Evolutionary conservation across 1,140 invertebrate genomes (phyloP), one percentile per base, ranked within the genome.

Genomic region (Maconellicoccus hirsutus): DNA sequence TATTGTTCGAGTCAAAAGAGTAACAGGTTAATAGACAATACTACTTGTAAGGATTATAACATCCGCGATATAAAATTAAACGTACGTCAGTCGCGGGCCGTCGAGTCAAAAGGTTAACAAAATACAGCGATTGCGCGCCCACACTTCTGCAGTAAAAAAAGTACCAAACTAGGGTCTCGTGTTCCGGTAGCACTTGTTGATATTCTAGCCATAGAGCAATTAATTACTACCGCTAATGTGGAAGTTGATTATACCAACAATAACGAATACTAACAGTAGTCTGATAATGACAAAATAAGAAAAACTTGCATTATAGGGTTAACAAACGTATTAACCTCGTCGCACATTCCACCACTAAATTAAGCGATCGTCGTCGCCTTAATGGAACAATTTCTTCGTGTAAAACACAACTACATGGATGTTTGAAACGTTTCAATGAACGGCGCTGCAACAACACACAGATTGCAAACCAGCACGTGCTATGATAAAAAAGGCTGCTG

Each of bases 321-420:
- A 52, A 52, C 42, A 52, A 16, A 52, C 42, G 42, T 52, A 52
- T 52, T 52, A 52, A 52, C 42, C 42, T 19, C 42, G 42, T 52
- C 42, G 42, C 42, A 52, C 42, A 52, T 52, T 52, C 42, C 42
- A 52, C 42, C 42, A 33, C 29, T 52, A 52, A 52, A 52, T 52
- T 52, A 52, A 52, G n/a, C n/a, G 6, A 52, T 52, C 42, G 2
- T 19, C n/a, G n/a, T n/a, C n/a, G n/a, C n/a, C 6, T 19, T 52
- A 52, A 52, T 52, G 42, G 16, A 52, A 19, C 42, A 52, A 52
- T 52, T 52, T 52, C n/a, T 33, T 33, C 29, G 29, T 33, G 3
- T 33, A 3, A 6, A 6, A 33, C 29, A 33, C 29, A 33, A 33
- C 4, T 33, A 12, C 29, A 12, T 16, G 4, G 42, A 16, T 52